These are phyloP conservation scores for Chascanopsetta lugubris DNA, from an alignment of 2,113 vertebrate genomes.

Conservation along the genomic window DNA sequence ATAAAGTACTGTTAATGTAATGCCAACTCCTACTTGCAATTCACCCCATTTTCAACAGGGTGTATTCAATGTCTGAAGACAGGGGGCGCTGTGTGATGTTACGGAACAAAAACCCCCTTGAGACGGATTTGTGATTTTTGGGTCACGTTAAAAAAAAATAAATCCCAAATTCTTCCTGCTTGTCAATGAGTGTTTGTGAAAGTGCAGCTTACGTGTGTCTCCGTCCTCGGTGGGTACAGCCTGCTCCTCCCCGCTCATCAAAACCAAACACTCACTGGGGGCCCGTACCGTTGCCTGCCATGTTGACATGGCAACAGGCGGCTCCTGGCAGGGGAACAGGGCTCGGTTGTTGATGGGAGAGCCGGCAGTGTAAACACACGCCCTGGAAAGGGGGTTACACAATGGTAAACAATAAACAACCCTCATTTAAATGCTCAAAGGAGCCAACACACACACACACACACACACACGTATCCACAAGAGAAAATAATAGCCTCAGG, in stretches of 20 bases:
- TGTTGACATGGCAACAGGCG: conserved; percentile 97
- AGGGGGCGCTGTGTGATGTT: neutral
- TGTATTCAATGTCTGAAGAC: neutral
- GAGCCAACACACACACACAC: conserved; percentile 20
- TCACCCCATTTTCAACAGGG: neutral
- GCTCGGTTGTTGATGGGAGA: conserved; percentile 99
- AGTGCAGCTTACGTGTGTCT: conserved; percentile 79
- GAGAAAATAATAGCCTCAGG: conserved; percentile 28
- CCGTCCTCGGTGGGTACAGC: conserved; percentile 79
- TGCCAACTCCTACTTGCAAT: neutral
- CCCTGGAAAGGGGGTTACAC: conserved; percentile 81
- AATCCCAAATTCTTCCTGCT: neutral
- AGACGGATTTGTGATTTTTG: neutral
- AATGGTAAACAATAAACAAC: conserved; percentile 67
- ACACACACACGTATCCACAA: conserved; percentile 1
- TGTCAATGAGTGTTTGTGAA: conserved; percentile 1
- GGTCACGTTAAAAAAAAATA: neutral
- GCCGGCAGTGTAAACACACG: conserved; percentile 94
- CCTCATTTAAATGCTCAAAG: conserved; percentile 44
- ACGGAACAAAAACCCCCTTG: neutral
- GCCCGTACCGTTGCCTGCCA: conserved; percentile 91
- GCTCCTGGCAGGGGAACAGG: conserved; percentile 97
- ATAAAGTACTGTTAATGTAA: no score
- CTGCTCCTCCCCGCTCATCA: conserved; percentile 95
- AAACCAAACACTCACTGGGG: conserved; percentile 86